phyloP scores from a whole-genome alignment of 2,113 vertebrate genomes.

The Mixornis gularis region DNA sequence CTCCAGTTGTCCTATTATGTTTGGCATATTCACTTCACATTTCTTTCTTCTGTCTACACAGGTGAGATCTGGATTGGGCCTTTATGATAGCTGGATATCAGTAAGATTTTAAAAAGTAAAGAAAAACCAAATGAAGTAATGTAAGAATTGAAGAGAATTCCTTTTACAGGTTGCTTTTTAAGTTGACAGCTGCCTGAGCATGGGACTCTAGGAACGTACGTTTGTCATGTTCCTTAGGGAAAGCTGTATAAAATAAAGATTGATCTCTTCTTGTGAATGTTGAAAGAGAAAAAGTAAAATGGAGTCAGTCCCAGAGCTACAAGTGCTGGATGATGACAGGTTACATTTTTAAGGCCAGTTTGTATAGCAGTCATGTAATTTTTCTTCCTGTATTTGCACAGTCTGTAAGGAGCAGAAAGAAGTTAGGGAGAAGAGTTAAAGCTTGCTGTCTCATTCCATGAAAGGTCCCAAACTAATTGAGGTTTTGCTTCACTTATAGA shows the following conservation, averaged over 20 bases:
- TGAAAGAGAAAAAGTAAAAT: neutral
- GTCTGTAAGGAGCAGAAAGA: neutral
- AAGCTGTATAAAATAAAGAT: neutral
- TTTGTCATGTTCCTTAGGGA: neutral
- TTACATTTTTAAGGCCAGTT: neutral
- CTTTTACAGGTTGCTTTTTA: neutral
- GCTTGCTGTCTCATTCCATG: neutral
- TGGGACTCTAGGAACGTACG: neutral
- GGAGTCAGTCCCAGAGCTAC: neutral
- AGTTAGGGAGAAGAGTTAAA: neutral
- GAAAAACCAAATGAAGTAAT: neutral
- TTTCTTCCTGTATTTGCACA: neutral
- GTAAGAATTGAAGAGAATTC: neutral
- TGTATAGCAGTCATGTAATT: neutral
- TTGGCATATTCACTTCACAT: neutral
- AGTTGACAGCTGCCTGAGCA: neutral
- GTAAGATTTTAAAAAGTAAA: neutral
- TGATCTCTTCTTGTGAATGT: neutral
- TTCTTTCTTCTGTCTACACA: neutral
- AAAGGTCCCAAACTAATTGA: neutral
- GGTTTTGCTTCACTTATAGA: neutral
- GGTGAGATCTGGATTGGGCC: neutral
- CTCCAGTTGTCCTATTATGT: neutral
- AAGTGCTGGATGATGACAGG: neutral
- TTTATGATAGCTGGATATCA: neutral